Conservation (phyloP, 2,113 vertebrate genomes). For the Poeciliopsis prolifica region DNA sequence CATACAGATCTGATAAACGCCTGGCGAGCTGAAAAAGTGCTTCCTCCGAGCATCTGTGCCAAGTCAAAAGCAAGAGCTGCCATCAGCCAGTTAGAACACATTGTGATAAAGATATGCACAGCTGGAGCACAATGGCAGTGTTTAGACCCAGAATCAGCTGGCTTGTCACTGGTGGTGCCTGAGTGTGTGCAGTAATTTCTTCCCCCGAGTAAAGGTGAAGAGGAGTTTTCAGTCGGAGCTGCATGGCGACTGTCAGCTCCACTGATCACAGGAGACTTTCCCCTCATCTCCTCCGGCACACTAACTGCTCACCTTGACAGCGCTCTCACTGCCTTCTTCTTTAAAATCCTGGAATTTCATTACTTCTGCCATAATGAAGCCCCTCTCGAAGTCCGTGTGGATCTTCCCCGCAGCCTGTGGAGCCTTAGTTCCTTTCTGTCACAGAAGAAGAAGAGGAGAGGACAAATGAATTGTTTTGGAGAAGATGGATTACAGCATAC, state of each 20-base stretch:
- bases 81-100: conserved; percentile 71
- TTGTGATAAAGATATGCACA: conserved; percentile 79
- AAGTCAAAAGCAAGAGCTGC: conserved; percentile 56
- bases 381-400: conserved; percentile 91
- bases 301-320: conserved; percentile 89
- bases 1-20: conserved; percentile 67
- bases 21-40: conserved; percentile 58
- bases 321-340: conserved; percentile 90
- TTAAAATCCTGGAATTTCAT: conserved; percentile 98
- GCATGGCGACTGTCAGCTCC: conserved; percentile 75
- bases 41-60: conserved; percentile 51
- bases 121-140: conserved; percentile 75
- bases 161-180: conserved; percentile 66
- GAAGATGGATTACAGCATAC: conserved; percentile 84
- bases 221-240: conserved; percentile 64
- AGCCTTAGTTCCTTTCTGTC: conserved; percentile 94
- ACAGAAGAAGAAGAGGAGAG: conserved; percentile 76
- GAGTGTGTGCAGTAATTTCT: conserved; percentile 78
- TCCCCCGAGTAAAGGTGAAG: conserved; percentile 79
- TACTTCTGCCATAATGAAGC: conserved; percentile 98
- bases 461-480: conserved; percentile 87
- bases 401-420: conserved; percentile 94
- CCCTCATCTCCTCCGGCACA: conserved; percentile 74
- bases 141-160: conserved; percentile 71
- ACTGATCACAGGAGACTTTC: conserved; percentile 77